A percentile compares a stretch with the other conserved stretches of the same genome.
These are phyloP conservation scores for Tauraco hartlaubi DNA, from an alignment of 2,797 vertebrate genomes.

Conservation along the genomic window DNA sequence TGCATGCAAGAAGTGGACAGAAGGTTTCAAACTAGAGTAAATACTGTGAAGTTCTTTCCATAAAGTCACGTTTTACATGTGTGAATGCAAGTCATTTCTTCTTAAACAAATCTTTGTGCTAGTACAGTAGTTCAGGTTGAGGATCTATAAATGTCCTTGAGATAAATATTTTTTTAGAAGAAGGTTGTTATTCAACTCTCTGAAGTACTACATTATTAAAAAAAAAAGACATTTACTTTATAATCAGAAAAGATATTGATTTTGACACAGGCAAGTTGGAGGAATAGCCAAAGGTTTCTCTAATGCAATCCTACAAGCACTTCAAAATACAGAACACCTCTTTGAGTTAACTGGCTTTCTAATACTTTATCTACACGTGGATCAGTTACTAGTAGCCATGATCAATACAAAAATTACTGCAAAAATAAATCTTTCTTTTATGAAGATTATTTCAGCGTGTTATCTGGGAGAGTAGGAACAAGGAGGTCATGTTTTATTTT, in stretches of 20 bases:
- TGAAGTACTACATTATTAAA: background rate
- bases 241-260: background rate
- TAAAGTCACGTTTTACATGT: slow-evolving; percentile 20
- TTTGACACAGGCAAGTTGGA: background rate
- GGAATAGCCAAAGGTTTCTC: background rate
- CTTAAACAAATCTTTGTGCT: background rate
- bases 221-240: background rate
- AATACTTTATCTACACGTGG: background rate
- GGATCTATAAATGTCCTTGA: slow-evolving; percentile 16
- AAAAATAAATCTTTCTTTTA: background rate
- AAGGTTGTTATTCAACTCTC: background rate
- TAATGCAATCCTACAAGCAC: background rate
- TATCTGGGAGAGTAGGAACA: background rate
- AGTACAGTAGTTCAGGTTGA: background rate
- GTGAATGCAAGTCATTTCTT: slow-evolving; percentile 35
- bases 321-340: background rate
- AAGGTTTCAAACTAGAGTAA: slow-evolving; percentile 17
- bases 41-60: background rate
- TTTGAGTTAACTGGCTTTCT: background rate
- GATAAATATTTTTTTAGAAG: slow-evolving; percentile 37
- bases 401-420: background rate
- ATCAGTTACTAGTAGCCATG: background rate
- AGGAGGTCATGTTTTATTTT: background rate
- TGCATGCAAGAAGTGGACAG: background rate
- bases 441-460: background rate